Base-by-base conservation (phyloP, 2,113 vertebrate species). In the Rhynchomys soricoides region DNA sequence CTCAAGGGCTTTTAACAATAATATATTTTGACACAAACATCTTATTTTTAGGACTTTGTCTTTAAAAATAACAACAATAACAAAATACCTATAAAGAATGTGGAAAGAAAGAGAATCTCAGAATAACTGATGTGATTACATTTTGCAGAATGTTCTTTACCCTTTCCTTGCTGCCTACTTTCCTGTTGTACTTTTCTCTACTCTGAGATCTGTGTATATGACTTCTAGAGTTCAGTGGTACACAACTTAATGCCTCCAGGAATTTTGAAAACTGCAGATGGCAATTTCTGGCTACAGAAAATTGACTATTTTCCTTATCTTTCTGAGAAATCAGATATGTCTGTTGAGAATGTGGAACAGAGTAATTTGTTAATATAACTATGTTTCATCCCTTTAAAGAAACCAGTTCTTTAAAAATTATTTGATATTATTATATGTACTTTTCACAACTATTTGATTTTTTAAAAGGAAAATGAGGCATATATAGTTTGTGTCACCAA, bases 241-340 rank as follows among this genome's bases (percentile, higher is more conserved):
- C 31, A 95, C 52, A 88, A 66, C n/a, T 75, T 81, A 37, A 93
- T 13, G 21, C 16, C 62, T 11, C 26, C 75, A 19, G 45, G 55
- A 48, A 59, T 89, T 75, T 94, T 81, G 37, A 77, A 92, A 90
- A 94, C 22, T 31, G 29, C 26, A 91, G 40, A 55, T 62, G 45
- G 89, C n/a, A 91, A 90, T 93, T 92, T 97, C 37, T 50, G 45
- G 21, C 29, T 94, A 37, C 52, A 57, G 34, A 57, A 93, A 77
- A 95, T n/a, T 95, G 57, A 86, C 22, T n/a, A 21, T 90, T 92
- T 95, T 94, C 57, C 45, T 92, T 75, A 26, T 92, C 9, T 64
- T 89, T 87, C 78, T 94, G 57, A 95, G 89, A 94, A 75, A 89
- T 88, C 19, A 92, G 16, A 96, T 1, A 19, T 55, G 11, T 15